Percentiles rank a stretch among this genome's conserved stretches.
phyloP scores from a whole-genome alignment of 2,888 invertebrate species.

The Melanostoma mellinum region DNA sequence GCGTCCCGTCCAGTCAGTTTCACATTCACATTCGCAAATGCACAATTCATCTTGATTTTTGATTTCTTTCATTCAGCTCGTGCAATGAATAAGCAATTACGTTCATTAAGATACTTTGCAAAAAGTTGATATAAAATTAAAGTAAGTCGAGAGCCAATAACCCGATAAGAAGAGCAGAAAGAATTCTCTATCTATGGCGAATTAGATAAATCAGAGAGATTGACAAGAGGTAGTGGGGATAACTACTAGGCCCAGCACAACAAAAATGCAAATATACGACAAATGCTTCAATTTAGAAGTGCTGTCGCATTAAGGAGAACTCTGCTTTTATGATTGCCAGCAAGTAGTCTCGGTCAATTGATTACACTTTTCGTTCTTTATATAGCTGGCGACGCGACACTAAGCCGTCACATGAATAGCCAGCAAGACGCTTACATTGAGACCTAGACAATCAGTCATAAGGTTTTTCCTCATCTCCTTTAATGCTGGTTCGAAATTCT shows the following conservation, averaged over 20 bases:
- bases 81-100: conserved; percentile 71
- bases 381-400: conserved; percentile 59
- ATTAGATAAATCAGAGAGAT: conserved; percentile 68
- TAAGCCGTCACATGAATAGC: conserved; percentile 56
- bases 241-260: conserved; percentile 30
- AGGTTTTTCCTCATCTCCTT: no score
- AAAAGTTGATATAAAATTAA: conserved; percentile 62
- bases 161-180: conserved; percentile 57
- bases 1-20: neutral
- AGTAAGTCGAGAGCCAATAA: conserved; percentile 67
- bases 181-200: conserved; percentile 52
- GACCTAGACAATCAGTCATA: conserved; percentile 40
- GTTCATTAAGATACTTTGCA: conserved; percentile 70
- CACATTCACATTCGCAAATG: conserved; percentile 20
- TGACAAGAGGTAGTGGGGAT: conserved; percentile 60
- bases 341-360: conserved; percentile 53
- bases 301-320: conserved; percentile 46
- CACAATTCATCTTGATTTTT: conserved; percentile 70
- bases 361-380: conserved; percentile 47
- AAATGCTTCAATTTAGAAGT: conserved; percentile 56
- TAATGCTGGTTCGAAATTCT: no score
- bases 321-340: conserved; percentile 43
- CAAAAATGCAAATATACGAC: conserved; percentile 39
- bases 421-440: conserved; percentile 46
- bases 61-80: conserved; percentile 66